Percentiles rank a stretch among this genome's conserved stretches.
These are phyloP conservation scores for Aurelia aurita complex sp. Pacific DNA, from an alignment of 30 jellyfish, hydroid and myxozoan genomes.

Conservation along the genomic window DNA sequence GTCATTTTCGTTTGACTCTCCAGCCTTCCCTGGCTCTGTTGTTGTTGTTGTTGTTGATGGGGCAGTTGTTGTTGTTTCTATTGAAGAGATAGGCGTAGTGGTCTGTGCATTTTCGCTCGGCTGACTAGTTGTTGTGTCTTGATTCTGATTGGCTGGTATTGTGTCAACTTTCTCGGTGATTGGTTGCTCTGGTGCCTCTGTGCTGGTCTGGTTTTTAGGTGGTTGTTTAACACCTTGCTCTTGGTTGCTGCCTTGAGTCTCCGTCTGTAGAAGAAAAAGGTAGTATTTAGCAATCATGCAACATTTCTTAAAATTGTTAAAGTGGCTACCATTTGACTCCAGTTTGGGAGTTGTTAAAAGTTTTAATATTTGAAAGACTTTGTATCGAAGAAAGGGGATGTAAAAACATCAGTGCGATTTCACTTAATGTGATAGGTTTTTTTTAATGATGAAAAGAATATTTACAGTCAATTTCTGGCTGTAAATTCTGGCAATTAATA, in stretches of 20 bases:
- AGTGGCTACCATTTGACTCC: no score
- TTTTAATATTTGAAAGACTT: no score
- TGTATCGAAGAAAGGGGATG: no score
- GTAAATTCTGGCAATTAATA: no score
- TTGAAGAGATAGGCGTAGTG: background rate
- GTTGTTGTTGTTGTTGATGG: slow-evolving; percentile 11
- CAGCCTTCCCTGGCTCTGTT: background rate
- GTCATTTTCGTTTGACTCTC: background rate
- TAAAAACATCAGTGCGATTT: no score
- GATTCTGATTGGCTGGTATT: slow-evolving; percentile 35
- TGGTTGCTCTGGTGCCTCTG: slow-evolving; percentile 59
- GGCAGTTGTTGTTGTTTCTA: background rate
- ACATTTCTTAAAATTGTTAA: background rate
- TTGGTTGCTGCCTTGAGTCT: background rate
- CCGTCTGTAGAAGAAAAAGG: background rate
- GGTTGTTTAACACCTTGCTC: slow-evolving; percentile 17
- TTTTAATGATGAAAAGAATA: no score
- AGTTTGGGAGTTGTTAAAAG: no score
- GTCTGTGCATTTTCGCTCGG: slow-evolving; percentile 15
- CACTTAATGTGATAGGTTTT: no score
- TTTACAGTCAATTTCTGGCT: no score
- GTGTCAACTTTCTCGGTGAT: slow-evolving; percentile 55
- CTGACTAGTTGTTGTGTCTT: slow-evolving; percentile 2
- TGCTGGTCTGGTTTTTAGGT: slow-evolving; percentile 30
- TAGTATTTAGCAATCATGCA: background rate